phyloP scores from a whole-genome alignment of 2,888 invertebrate species.

The Linnaemya vulpina region DNA sequence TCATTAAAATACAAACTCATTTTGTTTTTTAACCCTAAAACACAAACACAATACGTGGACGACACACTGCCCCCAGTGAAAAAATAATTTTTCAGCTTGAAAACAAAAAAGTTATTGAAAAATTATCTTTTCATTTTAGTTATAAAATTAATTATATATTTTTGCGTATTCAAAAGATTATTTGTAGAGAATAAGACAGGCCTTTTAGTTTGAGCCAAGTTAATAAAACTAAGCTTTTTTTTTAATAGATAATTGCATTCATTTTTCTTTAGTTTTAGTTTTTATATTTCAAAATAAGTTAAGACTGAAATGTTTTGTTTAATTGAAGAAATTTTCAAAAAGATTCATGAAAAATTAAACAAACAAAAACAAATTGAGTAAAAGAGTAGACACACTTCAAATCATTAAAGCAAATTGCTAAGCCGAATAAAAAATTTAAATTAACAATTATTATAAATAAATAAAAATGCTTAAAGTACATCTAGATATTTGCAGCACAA shows the following conservation, averaged over 20 bases:
- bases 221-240: not conserved
- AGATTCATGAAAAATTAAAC: not conserved
- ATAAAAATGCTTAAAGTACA: not conserved
- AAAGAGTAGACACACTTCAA: not conserved
- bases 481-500: not conserved
- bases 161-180: not conserved
- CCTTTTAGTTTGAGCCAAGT: not conserved
- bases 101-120: slow-evolving; percentile 17
- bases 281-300: slow-evolving; percentile 54
- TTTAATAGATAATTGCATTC: not conserved
- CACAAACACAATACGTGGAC: slow-evolving; percentile 70
- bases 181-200: not conserved
- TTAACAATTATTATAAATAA: not conserved
- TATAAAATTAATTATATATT: slow-evolving; percentile 12
- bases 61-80: slow-evolving; percentile 81
- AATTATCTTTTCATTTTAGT: slow-evolving; percentile 57
- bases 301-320: slow-evolving; percentile 65
- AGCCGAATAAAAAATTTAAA: not conserved
- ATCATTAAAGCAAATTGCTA: too few relatives aligned
- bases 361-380: not conserved
- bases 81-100: slow-evolving; percentile 53
- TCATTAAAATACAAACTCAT: not conserved
- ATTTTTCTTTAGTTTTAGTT: slow-evolving; percentile 10
- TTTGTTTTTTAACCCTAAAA: slow-evolving; percentile 23
- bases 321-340: slow-evolving; percentile 27